Conservation (phyloP, 2,797 vertebrate genomes). For the Esox lucius region DNA sequence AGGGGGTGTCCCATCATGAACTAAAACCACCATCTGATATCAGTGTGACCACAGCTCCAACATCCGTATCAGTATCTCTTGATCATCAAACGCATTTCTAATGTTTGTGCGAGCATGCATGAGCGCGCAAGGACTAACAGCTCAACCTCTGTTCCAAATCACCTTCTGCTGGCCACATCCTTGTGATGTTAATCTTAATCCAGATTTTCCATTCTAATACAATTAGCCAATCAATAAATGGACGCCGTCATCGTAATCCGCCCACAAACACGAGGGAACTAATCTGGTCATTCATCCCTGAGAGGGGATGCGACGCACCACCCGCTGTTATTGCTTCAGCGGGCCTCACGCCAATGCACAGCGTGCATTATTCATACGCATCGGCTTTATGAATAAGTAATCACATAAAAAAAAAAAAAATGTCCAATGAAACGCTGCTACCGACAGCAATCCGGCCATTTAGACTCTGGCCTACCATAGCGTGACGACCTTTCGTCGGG, state of each 20-base stretch:
- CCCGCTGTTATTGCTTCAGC: not conserved
- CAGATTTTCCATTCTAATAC: constrained; percentile 1
- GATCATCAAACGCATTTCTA: not conserved
- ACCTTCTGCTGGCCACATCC: constrained; percentile 1
- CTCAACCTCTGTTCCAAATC: not conserved
- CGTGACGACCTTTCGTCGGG: not conserved
- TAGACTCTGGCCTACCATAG: not conserved
- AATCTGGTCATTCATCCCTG: constrained; percentile 5
- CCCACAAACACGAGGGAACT: not conserved
- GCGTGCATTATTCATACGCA: not conserved
- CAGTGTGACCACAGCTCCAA: too few relatives aligned
- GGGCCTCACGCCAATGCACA: not conserved
- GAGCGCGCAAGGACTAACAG: not conserved
- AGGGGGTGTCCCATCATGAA: not conserved
- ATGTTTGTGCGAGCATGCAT: not conserved
- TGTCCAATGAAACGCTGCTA: not conserved
- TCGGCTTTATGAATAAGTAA: not conserved
- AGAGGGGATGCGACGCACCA: not conserved
- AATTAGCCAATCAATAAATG: constrained; percentile 7
- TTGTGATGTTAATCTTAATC: constrained; percentile 7
- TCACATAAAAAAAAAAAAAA: not conserved
- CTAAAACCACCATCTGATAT: too few relatives aligned
- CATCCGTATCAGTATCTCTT: too few relatives aligned
- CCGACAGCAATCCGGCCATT: not conserved
- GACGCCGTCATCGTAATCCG: not conserved